Evolutionary conservation across 1,140 invertebrate species (phyloP).

Genomic region (Aradophagus sp.): DNA sequence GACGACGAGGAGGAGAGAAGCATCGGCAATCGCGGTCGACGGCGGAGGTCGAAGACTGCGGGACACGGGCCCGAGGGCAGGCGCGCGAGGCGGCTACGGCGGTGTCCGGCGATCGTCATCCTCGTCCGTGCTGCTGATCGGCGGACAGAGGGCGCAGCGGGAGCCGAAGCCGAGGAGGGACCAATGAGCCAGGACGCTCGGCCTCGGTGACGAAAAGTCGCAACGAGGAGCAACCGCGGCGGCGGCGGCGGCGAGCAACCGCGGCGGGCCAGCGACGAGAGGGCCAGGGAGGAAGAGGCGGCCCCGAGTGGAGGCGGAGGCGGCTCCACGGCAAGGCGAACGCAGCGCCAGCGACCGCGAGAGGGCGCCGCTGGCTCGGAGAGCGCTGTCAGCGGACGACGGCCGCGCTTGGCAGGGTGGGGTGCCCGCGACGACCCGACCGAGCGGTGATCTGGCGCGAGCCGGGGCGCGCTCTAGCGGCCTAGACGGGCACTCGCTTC

Average conservation of each 20-base stretch:
- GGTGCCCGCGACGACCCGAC: too few species aligned
- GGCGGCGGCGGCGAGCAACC: too few species aligned
- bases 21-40: too few species aligned
- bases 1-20: constrained; percentile 2
- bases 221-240: constrained; percentile 4
- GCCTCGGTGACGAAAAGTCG: constrained; percentile 14
- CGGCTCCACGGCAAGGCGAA: too few species aligned
- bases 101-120: constrained; percentile 10
- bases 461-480: constrained; percentile 15
- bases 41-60: neutral
- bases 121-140: neutral
- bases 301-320: neutral
- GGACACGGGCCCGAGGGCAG: neutral
- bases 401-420: constrained; percentile 28
- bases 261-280: neutral
- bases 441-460: constrained; percentile 7
- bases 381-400: constrained; percentile 38
- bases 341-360: neutral
- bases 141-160: constrained; percentile 12
- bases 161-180: neutral
- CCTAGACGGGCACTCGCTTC: neutral
- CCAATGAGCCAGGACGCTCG: constrained; percentile 7
- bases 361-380: constrained; percentile 16
- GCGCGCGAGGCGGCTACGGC: constrained; percentile 6
- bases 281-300: neutral